Evolutionary conservation across 2,888 invertebrate genomes (phyloP).

Genomic region (Tuberolachnus salignus): DNA sequence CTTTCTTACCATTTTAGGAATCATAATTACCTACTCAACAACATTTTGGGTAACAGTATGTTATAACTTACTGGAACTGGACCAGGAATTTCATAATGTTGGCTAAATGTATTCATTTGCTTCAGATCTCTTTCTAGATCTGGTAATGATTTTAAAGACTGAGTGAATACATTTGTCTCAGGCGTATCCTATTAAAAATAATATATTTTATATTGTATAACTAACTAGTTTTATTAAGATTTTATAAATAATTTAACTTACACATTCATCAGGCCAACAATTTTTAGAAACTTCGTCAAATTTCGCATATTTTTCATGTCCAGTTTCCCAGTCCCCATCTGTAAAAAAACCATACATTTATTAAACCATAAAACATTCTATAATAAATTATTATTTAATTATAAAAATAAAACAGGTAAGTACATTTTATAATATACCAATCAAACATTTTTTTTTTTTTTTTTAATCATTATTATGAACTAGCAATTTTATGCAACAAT

Average conservation of each 20-base stretch:
- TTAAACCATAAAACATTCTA: too few species aligned
- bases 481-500: too few species aligned
- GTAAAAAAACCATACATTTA: background rate
- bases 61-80: too few species aligned
- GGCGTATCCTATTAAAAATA: background rate
- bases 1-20: too few species aligned
- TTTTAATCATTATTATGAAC: too few species aligned
- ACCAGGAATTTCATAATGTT: conserved; percentile 19
- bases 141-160: conserved; percentile 35
- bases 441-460: too few species aligned
- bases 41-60: too few species aligned
- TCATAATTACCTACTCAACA: too few species aligned
- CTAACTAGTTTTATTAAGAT: conserved; percentile 2
- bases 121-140: conserved; percentile 32
- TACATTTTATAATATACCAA: too few species aligned
- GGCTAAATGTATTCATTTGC: conserved; percentile 5
- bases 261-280: conserved; percentile 57
- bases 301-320: conserved; percentile 73
- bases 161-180: conserved; percentile 31
- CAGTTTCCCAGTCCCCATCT: conserved; percentile 74
- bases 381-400: too few species aligned
- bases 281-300: conserved; percentile 66
- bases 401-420: too few species aligned
- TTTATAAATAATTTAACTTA: conserved; percentile 26
- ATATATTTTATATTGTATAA: too few species aligned